Percentiles rank a stretch among this genome's conserved stretches.
Conservation (phyloP, 1,140 invertebrate genomes). For the Mya arenaria region DNA sequence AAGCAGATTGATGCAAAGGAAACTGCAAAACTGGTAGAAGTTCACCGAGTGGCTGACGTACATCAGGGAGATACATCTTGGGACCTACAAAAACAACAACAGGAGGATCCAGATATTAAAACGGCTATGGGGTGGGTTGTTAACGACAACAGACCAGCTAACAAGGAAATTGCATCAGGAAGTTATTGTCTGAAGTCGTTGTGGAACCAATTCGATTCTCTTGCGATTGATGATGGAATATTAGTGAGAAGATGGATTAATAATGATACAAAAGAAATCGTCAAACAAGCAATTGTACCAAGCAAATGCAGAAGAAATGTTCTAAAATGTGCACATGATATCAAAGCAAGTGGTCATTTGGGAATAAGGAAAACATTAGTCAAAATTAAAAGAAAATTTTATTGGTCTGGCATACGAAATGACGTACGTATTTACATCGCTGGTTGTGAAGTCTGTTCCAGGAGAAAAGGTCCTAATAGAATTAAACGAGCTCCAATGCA, state of each 20-base stretch:
- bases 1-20: too few species aligned
- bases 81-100: too few species aligned
- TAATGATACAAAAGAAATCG: not conserved
- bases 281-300: slow-evolving; percentile 23
- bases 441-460: slow-evolving; percentile 40
- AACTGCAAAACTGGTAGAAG: too few species aligned
- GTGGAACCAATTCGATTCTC: too few species aligned
- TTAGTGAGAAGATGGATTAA: not conserved
- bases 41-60: too few species aligned
- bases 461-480: slow-evolving; percentile 9
- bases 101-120: too few species aligned
- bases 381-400: slow-evolving; percentile 16
- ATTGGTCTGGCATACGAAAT: slow-evolving; percentile 38
- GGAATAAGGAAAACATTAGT: slow-evolving; percentile 4
- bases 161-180: not conserved
- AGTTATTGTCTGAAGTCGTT: not conserved
- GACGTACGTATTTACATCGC: slow-evolving; percentile 2
- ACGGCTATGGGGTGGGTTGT: too few species aligned
- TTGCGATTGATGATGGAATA: not conserved
- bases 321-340: slow-evolving; percentile 12
- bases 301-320: not conserved
- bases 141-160: not conserved
- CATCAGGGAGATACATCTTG: too few species aligned
- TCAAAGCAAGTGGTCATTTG: slow-evolving; percentile 15
- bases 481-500: slow-evolving; percentile 7